These are phyloP conservation scores for Gadopsis bispinosus DNA, from an alignment of 2,797 vertebrate genomes.

Conservation along the genomic window DNA sequence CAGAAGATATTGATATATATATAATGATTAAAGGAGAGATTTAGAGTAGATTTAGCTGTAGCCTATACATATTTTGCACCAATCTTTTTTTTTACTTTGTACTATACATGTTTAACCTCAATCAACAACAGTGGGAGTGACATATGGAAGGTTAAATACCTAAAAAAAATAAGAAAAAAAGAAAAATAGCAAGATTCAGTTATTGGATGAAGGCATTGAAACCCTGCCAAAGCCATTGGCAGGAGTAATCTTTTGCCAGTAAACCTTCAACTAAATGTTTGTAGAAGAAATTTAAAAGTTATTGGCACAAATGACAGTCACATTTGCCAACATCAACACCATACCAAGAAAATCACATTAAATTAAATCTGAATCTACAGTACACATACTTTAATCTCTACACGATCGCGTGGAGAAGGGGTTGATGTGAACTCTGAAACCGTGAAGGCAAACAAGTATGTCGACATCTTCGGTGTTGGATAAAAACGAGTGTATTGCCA, in stretches of 20 bases:
- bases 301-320: not conserved
- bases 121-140: not conserved
- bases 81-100: not conserved
- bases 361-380: not conserved
- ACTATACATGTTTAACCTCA: too few relatives aligned
- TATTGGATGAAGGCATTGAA: not conserved
- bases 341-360: not conserved
- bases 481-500: conserved; percentile 74
- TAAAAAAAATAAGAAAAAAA: not conserved
- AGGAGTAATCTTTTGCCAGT: not conserved
- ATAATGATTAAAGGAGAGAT: too few relatives aligned
- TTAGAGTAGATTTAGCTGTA: too few relatives aligned
- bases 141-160: not conserved
- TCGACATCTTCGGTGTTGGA: conserved; percentile 79
- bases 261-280: not conserved
- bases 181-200: not conserved
- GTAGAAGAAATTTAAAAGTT: not conserved
- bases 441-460: conserved; percentile 82
- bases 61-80: too few relatives aligned
- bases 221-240: not conserved
- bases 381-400: conserved; percentile 64
- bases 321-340: not conserved
- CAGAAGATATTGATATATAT: not conserved
- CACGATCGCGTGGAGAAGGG: fast-evolving
- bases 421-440: conserved; percentile 65